Percentiles rank a stretch among this genome's conserved stretches.
Evolutionary conservation across 2,888 invertebrate genomes (phyloP).

Genomic region (Archips crataeganus): DNA sequence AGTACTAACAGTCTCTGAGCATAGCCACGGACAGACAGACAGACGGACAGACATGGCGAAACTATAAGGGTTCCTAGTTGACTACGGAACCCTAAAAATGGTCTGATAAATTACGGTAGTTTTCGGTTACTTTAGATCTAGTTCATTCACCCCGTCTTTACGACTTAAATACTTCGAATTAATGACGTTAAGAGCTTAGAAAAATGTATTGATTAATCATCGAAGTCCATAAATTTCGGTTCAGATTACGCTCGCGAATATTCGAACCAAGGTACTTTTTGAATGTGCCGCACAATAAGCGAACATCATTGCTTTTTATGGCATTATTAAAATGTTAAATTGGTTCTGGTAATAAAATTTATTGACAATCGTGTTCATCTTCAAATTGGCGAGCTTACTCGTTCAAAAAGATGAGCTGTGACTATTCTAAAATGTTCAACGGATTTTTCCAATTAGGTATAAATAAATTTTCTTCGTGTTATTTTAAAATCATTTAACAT

Average conservation of each 20-base stretch:
- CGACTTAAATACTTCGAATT: not conserved
- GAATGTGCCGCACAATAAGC: slow-evolving; percentile 6
- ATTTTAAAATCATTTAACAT: not conserved
- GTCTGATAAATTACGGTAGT: not conserved
- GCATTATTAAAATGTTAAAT: slow-evolving; percentile 18
- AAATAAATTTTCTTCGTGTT: not conserved
- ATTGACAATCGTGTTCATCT: not conserved
- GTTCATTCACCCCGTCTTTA: not conserved
- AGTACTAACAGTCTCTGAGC: too few relatives aligned
- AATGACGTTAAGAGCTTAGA: not conserved
- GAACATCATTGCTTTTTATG: slow-evolving; percentile 12
- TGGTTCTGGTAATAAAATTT: slow-evolving; percentile 17
- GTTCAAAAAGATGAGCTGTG: not conserved
- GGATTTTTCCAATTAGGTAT: not conserved
- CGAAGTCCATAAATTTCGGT: not conserved
- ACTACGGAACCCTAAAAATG: too few relatives aligned
- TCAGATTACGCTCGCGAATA: not conserved
- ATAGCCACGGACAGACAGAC: too few relatives aligned
- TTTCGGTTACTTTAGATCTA: not conserved
- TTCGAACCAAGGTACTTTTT: not conserved
- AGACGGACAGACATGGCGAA: too few relatives aligned
- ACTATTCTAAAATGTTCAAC: not conserved
- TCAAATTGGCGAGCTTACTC: not conserved
- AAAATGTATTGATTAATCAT: not conserved
- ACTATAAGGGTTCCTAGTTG: too few relatives aligned